Percentiles rank a stretch among this genome's conserved stretches.
phyloP scores from a whole-genome alignment of 2,888 invertebrate genomes.

The Hipparchia sbordonii region DNA sequence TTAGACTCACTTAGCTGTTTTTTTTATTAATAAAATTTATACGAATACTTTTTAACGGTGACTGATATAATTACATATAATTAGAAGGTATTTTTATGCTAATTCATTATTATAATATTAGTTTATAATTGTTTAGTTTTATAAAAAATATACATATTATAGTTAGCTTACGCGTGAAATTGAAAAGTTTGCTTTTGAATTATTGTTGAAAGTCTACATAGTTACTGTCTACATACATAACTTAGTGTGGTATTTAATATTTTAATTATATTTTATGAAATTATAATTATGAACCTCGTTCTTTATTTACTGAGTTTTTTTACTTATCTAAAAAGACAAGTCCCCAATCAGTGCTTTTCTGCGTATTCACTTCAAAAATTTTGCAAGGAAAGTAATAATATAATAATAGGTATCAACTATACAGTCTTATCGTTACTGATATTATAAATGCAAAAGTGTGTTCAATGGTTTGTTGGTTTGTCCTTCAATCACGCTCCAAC shows the following conservation, averaged over 20 bases:
- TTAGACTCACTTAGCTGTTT: background rate
- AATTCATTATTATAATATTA: conserved; percentile 1
- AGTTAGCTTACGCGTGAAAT: background rate
- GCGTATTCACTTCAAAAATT: too few species aligned
- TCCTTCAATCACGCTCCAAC: too few species aligned
- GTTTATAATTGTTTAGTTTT: background rate
- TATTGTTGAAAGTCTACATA: background rate
- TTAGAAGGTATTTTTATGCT: background rate
- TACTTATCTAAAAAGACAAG: too few species aligned
- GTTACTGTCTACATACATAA: background rate
- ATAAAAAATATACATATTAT: background rate
- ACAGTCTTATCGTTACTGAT: too few species aligned
- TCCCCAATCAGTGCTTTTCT: too few species aligned
- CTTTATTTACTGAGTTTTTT: too few species aligned
- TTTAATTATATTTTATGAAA: background rate
- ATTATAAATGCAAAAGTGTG: too few species aligned
- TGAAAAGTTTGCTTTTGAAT: background rate
- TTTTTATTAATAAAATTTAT: background rate
- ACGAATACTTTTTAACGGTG: conserved; percentile 1
- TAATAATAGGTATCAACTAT: too few species aligned
- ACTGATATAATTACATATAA: conserved; percentile 11
- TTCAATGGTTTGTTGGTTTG: too few species aligned
- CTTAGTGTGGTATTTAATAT: background rate
- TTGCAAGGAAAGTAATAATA: too few species aligned
- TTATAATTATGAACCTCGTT: too few species aligned